Base-by-base conservation (phyloP, 2,113 vertebrate genomes). In the Sterna hirundo region DNA sequence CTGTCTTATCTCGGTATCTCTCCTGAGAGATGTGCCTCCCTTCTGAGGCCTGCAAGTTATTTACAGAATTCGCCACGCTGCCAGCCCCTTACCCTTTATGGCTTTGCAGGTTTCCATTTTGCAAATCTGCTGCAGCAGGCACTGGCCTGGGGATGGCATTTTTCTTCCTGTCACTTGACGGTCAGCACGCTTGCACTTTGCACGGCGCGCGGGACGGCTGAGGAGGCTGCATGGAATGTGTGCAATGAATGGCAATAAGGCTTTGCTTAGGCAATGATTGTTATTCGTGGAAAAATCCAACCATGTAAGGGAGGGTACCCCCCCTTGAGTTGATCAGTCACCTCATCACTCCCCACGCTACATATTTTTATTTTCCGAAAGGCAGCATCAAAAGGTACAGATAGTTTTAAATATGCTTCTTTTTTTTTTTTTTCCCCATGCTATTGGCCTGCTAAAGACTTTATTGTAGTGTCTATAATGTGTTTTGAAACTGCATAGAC, bases 301-400 rank as follows among this genome's bases (percentile, higher is more conserved):
- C 23, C 4, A 1, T 9, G 2, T 21, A 54, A 27, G 15, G 27
- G 22, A 85, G 26, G 23, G 38, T 32, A 44, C 11, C 15, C 27
- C 27, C 0, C 16, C 0, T 1, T 21, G 83, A 62, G 16, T 3
- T 15, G 66, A 17, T 61, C 47, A 42, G 5, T 38, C 16, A 27
- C 32, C 6, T 66, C 54, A 36, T 52, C 23, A 0, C 34, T 79
- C 13, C 38, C 29, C 8, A 6, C 10, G 38, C 34, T 68, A 26
- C 38, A 1, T 15, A 29, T 27, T 83, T 86, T 83, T 36, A 15
- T 42, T 89, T 88, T 86, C 54, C 1, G 0, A 76, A 34, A 60
- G 34, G 68, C 44, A 65, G 32, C 70, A 57, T 36, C 27, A 66
- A 79, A 66, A 27, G 15, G 11, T 49, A 47, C 29, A 75, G 22